These are phyloP conservation scores for Hypothenemus hampei DNA, from an alignment of 1,140 invertebrate species.

Conservation along the genomic window DNA sequence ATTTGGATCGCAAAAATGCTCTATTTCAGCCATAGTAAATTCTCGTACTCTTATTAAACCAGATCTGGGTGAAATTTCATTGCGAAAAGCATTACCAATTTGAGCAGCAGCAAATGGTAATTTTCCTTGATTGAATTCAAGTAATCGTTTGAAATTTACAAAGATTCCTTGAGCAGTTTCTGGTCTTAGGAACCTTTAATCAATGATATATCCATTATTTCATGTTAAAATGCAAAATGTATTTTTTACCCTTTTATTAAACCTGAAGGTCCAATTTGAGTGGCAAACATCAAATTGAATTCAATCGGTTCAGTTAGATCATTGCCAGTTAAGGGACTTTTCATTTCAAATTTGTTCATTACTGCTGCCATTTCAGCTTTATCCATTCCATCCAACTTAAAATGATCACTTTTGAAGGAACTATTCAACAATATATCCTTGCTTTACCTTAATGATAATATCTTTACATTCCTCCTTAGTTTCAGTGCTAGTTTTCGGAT, in stretches of 20 bases:
- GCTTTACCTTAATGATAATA: conserved; percentile 65
- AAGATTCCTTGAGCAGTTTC: conserved; percentile 99
- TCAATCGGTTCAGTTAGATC: conserved; percentile 91
- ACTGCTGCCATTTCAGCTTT: conserved; percentile 84
- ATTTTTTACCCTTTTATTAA: conserved; percentile 72
- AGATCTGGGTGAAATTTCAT: conserved; percentile 98
- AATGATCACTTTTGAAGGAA: conserved; percentile 1
- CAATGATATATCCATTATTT: not conserved
- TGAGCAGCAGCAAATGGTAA: conserved; percentile 98
- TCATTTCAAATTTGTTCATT: conserved; percentile 85
- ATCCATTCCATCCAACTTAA: conserved; percentile 76
- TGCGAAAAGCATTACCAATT: conserved; percentile 96
- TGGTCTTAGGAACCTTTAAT: conserved; percentile 77
- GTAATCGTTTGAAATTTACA: conserved; percentile 94
- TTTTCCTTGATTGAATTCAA: conserved; percentile 96
- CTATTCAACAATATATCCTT: not conserved
- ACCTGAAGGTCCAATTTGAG: conserved; percentile 94
- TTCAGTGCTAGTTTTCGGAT: conserved; percentile 74
- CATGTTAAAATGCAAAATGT: not conserved
- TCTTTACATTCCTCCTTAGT: conserved; percentile 73
- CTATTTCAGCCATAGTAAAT: conserved; percentile 99
- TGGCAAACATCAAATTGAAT: conserved; percentile 99
- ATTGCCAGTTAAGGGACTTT: conserved; percentile 91
- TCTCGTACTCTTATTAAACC: conserved; percentile 94
- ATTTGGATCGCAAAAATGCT: conserved; percentile 95